These are phyloP conservation scores for Portunus trituberculatus DNA, from an alignment of 1,140 invertebrate genomes.

Conservation along the genomic window DNA sequence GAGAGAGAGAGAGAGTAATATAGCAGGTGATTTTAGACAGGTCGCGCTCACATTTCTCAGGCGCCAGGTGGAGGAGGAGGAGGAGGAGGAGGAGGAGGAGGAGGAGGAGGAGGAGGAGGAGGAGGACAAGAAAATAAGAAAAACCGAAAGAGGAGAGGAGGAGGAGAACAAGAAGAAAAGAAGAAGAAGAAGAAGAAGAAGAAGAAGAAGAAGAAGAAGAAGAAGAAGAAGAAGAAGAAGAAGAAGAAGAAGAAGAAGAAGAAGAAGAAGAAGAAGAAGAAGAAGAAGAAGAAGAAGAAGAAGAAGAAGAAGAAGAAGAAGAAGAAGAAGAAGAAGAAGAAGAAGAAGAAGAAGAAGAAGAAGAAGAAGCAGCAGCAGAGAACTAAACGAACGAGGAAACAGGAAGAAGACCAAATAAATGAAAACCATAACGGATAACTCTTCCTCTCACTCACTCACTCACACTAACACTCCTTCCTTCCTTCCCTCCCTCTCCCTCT, in stretches of 20 bases:
- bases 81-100: too few species aligned
- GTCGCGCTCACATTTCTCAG: too few species aligned
- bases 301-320: too few species aligned
- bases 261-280: background rate
- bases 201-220: background rate
- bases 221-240: background rate
- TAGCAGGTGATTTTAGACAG: background rate
- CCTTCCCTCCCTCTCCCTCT: background rate
- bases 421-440: too few species aligned
- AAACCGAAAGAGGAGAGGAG: background rate
- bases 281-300: background rate
- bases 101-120: background rate
- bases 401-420: too few species aligned
- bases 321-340: too few species aligned
- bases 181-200: background rate
- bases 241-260: background rate
- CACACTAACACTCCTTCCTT: background rate
- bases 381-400: too few species aligned
- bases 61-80: too few species aligned
- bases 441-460: too few species aligned
- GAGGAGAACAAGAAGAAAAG: background rate
- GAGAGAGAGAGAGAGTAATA: background rate
- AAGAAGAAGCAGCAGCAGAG: too few species aligned
- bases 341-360: too few species aligned
- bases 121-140: background rate